Evolutionary conservation across 1,140 invertebrate genomes (phyloP).

Genomic region (Tetramorium alpestre): DNA sequence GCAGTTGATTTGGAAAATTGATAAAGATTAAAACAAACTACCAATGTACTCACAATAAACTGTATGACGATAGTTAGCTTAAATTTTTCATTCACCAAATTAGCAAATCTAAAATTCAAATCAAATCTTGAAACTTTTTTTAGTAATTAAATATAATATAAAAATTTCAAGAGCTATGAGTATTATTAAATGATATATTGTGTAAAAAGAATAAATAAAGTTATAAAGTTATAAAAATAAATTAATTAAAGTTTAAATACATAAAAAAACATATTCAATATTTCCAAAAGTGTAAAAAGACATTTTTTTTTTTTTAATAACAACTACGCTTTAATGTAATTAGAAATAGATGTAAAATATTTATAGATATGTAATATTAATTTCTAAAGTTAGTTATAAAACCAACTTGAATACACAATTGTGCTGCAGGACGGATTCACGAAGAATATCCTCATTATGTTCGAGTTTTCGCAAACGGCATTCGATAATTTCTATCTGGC

Average conservation of each 20-base stretch:
- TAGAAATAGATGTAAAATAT: background rate
- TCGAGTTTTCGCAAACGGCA: conserved; percentile 42
- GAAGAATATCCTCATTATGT: background rate
- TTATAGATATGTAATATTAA: conserved; percentile 6
- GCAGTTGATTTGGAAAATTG: conserved; percentile 74
- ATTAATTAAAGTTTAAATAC: background rate
- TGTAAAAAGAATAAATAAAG: background rate
- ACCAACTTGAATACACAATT: conserved; percentile 67
- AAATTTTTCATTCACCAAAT: conserved; percentile 59
- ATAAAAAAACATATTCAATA: background rate
- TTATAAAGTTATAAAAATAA: background rate
- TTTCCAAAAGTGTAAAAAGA: background rate
- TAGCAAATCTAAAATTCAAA: conserved; percentile 36
- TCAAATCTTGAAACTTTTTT: background rate
- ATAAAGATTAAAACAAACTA: conserved; percentile 65
- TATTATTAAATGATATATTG: background rate
- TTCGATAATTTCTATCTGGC: conserved; percentile 67
- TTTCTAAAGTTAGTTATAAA: background rate
- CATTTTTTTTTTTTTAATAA: background rate
- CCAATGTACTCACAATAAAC: conserved; percentile 61
- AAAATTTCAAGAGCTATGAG: background rate
- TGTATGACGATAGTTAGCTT: conserved; percentile 61
- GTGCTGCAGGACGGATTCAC: conserved; percentile 65
- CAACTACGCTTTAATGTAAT: background rate
- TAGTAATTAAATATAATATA: background rate